Conservation (phyloP, 2,113 vertebrate genomes). For the Corythaixoides concolor region DNA sequence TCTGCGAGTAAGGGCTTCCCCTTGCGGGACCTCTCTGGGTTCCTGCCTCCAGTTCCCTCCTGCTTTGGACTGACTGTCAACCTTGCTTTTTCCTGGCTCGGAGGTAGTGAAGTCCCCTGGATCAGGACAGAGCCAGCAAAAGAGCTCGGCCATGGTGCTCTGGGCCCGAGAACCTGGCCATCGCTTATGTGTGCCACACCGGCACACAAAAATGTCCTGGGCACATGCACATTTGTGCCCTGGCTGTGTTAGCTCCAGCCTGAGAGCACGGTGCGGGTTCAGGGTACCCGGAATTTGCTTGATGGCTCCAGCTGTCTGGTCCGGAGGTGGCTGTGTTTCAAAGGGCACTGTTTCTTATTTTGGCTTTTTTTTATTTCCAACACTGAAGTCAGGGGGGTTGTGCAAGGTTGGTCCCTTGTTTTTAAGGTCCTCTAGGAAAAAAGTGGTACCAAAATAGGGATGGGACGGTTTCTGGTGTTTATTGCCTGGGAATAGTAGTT, state of each 20-base stretch:
- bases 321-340: background rate
- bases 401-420: background rate
- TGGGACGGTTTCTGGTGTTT: background rate
- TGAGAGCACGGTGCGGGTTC: background rate
- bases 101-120: background rate
- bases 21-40: conserved; percentile 40
- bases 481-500: background rate
- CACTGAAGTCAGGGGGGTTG: background rate
- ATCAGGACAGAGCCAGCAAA: background rate
- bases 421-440: background rate
- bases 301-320: background rate
- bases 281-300: background rate
- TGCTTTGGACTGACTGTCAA: conserved; percentile 20
- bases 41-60: background rate
- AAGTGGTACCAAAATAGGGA: background rate
- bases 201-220: background rate
- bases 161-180: background rate
- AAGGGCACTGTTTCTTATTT: background rate
- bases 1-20: conserved; percentile 35
- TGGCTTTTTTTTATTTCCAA: background rate
- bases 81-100: conserved; percentile 5
- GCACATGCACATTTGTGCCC: rapidly evolving
- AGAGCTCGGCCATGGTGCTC: rapidly evolving
- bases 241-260: background rate
- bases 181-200: rapidly evolving